These are phyloP conservation scores for Sebastes hubbsi DNA, from an alignment of 2,797 vertebrate genomes.

Conservation along the genomic window DNA sequence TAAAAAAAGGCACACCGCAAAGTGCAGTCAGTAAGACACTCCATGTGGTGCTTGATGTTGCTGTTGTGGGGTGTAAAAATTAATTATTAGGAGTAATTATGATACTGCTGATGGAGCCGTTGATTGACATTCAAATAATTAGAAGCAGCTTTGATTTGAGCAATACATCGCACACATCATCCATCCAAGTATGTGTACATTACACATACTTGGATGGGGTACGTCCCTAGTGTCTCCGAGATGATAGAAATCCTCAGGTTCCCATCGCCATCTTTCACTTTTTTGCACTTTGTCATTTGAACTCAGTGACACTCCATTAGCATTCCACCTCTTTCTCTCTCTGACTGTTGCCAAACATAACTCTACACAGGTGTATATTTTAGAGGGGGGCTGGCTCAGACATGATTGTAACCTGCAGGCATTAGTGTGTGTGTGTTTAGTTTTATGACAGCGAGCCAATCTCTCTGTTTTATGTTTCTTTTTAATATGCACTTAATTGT, in stretches of 20 bases:
- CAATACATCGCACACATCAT: background rate
- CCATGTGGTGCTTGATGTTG: background rate
- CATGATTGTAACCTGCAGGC: conserved; percentile 41
- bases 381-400: conserved; percentile 28
- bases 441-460: background rate
- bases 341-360: conserved; percentile 37
- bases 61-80: conserved; percentile 25
- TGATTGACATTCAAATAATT: conserved; percentile 15
- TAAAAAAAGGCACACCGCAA: background rate
- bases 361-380: conserved; percentile 24
- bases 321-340: conserved; percentile 20
- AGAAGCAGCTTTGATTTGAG: conserved; percentile 10
- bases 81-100: conserved; percentile 5
- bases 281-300: conserved; percentile 32
- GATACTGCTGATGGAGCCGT: background rate
- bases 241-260: background rate
- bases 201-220: background rate
- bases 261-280: background rate
- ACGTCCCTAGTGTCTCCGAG: background rate
- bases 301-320: conserved; percentile 43
- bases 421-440: background rate
- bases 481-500: no score
- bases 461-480: background rate
- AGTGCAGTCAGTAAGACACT: background rate
- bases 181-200: background rate